A percentile compares a stretch with the other conserved stretches of the same genome.
These are phyloP conservation scores for Martes flavigula DNA, from an alignment of 2,797 vertebrate species.

Conservation along the genomic window DNA sequence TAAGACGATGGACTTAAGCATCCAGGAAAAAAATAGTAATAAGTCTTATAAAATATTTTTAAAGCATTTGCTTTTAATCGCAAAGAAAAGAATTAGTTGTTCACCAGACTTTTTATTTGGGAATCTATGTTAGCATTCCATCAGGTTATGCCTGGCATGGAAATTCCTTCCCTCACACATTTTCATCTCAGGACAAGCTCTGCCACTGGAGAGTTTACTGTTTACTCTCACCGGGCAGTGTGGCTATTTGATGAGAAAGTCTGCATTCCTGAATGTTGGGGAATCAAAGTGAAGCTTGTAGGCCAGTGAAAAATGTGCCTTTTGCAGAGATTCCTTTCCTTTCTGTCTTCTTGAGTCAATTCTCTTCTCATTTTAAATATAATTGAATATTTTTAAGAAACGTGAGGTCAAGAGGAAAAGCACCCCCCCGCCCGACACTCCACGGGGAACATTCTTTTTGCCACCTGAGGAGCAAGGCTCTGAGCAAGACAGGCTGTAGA, in stretches of 20 bases:
- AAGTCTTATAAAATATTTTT: not conserved
- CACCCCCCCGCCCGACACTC: not conserved
- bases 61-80: not conserved
- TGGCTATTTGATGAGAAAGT: not conserved
- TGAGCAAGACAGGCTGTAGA: not conserved
- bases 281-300: not conserved
- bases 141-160: not conserved
- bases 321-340: not conserved
- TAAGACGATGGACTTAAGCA: not conserved
- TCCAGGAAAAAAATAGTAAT: not conserved
- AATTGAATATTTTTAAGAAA: slow-evolving; percentile 50
- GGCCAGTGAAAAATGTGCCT: not conserved
- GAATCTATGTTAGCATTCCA: not conserved
- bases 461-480: slow-evolving; percentile 8
- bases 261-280: not conserved
- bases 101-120: not conserved
- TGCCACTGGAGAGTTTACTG: not conserved
- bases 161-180: not conserved
- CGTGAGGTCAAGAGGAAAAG: not conserved
- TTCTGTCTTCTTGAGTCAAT: not conserved
- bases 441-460: not conserved
- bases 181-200: not conserved
- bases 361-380: slow-evolving; percentile 60
- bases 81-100: not conserved
- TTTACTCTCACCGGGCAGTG: not conserved